Evolutionary conservation across 2,888 invertebrate genomes (phyloP).

Genomic region (Athetis lepigone): DNA sequence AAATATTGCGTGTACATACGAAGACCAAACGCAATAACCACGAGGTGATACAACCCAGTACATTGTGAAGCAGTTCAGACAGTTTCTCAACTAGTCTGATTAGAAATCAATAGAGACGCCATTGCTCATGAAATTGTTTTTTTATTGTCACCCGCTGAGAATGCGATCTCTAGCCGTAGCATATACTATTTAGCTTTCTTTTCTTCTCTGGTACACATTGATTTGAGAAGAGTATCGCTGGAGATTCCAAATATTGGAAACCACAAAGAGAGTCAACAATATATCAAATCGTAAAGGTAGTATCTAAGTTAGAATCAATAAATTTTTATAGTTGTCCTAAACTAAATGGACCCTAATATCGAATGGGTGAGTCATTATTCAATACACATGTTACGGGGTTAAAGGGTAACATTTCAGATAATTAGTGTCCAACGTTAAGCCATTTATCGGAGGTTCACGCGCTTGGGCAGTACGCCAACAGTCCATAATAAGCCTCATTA

Average conservation of each 20-base stretch:
- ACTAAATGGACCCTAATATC: not conserved
- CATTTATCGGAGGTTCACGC: conserved; percentile 55
- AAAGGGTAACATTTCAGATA: conserved; percentile 39
- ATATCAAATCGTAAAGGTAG: not conserved
- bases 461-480: conserved; percentile 74
- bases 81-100: conserved; percentile 56
- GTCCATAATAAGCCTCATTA: conserved; percentile 79
- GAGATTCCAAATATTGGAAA: not conserved
- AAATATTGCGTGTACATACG: conserved; percentile 23
- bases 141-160: conserved; percentile 63
- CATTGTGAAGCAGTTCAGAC: conserved; percentile 38
- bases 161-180: conserved; percentile 39
- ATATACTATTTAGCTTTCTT: conserved; percentile 35
- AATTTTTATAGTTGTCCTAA: not conserved
- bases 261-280: not conserved
- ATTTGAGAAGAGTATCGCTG: not conserved
- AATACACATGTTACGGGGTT: conserved; percentile 14
- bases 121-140: conserved; percentile 48
- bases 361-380: conserved; percentile 6
- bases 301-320: not conserved
- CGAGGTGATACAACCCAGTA: conserved; percentile 35
- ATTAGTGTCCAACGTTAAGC: conserved; percentile 42
- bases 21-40: conserved; percentile 16
- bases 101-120: conserved; percentile 62
- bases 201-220: conserved; percentile 1